These are phyloP conservation scores for Chinchilla lanigera DNA, from an alignment of 2,113 vertebrate species.

Conservation along the genomic window DNA sequence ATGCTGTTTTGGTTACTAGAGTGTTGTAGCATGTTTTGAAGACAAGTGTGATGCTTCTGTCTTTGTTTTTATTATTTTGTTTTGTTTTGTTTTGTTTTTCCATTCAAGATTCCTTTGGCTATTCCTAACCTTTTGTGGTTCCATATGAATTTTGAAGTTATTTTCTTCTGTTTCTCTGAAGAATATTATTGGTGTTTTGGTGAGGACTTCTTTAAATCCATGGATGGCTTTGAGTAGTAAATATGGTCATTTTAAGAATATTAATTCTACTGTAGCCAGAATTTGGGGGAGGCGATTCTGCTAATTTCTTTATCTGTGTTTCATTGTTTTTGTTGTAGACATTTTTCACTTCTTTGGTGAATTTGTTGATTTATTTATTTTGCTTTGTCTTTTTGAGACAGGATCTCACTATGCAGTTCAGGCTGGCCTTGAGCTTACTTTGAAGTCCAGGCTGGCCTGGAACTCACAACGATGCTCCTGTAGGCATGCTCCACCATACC, in stretches of 20 bases:
- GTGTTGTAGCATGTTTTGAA: not conserved
- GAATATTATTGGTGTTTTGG: not conserved
- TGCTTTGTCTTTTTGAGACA: too few species aligned
- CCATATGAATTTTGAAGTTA: not conserved
- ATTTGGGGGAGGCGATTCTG: not conserved
- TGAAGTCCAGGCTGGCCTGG: too few species aligned
- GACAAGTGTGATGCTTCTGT: not conserved
- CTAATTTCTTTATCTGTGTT: not conserved
- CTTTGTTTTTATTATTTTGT: not conserved
- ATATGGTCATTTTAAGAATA: not conserved
- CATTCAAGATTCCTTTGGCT: not conserved
- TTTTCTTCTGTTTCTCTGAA: not conserved
- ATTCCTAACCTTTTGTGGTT: not conserved
- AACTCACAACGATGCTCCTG: too few species aligned
- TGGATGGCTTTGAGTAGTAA: not conserved
- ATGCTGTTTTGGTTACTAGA: not conserved
- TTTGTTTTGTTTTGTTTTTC: not conserved
- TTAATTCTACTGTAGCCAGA: not conserved
- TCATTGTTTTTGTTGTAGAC: not conserved
- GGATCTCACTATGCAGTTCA: too few species aligned
- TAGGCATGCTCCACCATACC: too few species aligned
- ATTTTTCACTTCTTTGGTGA: not conserved
- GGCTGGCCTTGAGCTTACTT: too few species aligned
- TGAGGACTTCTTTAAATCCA: not conserved
- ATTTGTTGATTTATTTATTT: not conserved